Percentiles rank a stretch among this genome's conserved stretches.
phyloP scores from a whole-genome alignment of 2,888 invertebrate genomes.

The Chouioia cunea region DNA sequence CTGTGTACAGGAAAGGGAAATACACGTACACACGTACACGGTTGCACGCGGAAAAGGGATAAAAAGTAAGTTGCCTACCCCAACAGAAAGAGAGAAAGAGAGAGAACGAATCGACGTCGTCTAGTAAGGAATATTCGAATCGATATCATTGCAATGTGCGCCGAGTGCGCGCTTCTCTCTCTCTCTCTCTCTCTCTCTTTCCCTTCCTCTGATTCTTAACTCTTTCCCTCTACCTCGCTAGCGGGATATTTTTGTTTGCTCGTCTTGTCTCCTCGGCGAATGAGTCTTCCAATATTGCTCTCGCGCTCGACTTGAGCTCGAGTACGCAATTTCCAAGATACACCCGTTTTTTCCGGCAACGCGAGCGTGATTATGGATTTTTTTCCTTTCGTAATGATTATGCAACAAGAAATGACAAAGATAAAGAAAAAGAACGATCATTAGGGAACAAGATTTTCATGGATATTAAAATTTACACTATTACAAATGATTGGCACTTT shows the following conservation, averaged over 20 bases:
- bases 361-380: too few species aligned
- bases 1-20: not conserved
- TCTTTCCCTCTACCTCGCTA: slow-evolving; percentile 61
- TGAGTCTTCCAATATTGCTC: slow-evolving; percentile 43
- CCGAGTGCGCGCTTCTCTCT: slow-evolving; percentile 56
- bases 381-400: slow-evolving; percentile 27
- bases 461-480: too few species aligned
- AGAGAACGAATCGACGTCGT: slow-evolving; percentile 52
- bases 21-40: slow-evolving; percentile 12
- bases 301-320: slow-evolving; percentile 26
- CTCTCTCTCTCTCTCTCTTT: slow-evolving; percentile 65
- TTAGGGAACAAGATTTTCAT: too few species aligned
- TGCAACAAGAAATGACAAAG: too few species aligned
- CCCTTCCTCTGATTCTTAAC: slow-evolving; percentile 64
- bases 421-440: too few species aligned
- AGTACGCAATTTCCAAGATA: slow-evolving; percentile 30
- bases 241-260: slow-evolving; percentile 42
- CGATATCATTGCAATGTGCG: slow-evolving; percentile 68
- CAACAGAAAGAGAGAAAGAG: slow-evolving; percentile 53
- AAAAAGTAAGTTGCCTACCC: slow-evolving; percentile 67
- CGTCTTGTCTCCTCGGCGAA: slow-evolving; percentile 45
- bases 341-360: slow-evolving; percentile 3
- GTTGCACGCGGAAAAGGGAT: slow-evolving; percentile 57
- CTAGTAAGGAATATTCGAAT: slow-evolving; percentile 68
- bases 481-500: too few species aligned